Percentiles rank a stretch among this genome's conserved stretches.
These are phyloP conservation scores for Crenuchus spilurus DNA, from an alignment of 2,797 vertebrate species.

Conservation along the genomic window DNA sequence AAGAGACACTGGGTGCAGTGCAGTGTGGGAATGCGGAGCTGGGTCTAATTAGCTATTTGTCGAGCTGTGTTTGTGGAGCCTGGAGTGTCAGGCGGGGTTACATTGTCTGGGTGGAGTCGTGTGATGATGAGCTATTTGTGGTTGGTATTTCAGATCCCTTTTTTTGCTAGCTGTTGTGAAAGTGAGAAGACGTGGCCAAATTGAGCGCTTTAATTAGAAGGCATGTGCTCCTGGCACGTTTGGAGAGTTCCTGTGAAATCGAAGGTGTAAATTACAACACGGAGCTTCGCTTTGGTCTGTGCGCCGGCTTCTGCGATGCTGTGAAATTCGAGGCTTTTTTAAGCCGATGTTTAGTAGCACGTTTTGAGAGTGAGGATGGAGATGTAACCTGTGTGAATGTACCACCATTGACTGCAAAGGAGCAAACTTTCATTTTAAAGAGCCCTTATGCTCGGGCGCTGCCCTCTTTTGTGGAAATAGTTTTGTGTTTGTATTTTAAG, in stretches of 20 bases:
- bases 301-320: background rate
- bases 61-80: constrained; percentile 3
- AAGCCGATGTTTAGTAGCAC: constrained; percentile 32
- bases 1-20: too few relatives aligned
- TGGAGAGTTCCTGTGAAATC: constrained; percentile 14
- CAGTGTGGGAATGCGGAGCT: background rate
- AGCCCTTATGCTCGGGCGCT: too few relatives aligned
- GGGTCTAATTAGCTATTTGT: constrained; percentile 32
- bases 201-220: constrained; percentile 35
- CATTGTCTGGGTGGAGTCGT: constrained; percentile 7
- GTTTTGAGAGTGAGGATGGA: background rate
- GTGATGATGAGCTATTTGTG: constrained; percentile 34
- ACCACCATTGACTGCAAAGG: too few relatives aligned
- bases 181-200: constrained; percentile 15
- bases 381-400: too few relatives aligned
- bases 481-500: too few relatives aligned
- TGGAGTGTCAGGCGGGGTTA: constrained; percentile 23
- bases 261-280: constrained; percentile 45
- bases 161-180: constrained; percentile 23
- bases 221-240: background rate
- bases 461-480: too few relatives aligned
- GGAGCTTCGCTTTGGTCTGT: constrained; percentile 13
- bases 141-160: constrained; percentile 22
- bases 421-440: too few relatives aligned
- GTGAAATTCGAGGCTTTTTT: constrained; percentile 23